Conservation (phyloP, 2,113 vertebrate species). For the Casuarius casuarius region DNA sequence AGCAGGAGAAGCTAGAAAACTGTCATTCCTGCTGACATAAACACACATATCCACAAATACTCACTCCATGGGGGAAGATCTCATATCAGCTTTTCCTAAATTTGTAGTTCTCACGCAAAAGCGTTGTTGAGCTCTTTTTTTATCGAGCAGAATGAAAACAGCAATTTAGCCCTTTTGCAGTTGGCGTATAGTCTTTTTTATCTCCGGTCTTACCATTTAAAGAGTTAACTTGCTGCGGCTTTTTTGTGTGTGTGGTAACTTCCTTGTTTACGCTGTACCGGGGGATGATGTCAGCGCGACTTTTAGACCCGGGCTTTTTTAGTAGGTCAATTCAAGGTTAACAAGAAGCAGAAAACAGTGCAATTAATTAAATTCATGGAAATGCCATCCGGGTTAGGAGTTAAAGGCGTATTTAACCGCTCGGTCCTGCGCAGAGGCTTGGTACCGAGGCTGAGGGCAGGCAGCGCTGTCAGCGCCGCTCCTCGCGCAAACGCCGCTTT, state of each 20-base stretch:
- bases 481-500: background rate
- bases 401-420: background rate
- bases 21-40: fast-evolving
- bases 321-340: background rate
- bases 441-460: background rate
- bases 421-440: background rate
- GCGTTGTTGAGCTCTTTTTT: background rate
- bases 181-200: background rate
- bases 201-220: fast-evolving
- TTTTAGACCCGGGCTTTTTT: background rate
- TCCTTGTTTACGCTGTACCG: background rate
- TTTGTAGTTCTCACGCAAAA: background rate
- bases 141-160: background rate
- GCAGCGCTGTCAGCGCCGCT: no score
- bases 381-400: no score
- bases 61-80: background rate
- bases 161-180: background rate
- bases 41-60: background rate
- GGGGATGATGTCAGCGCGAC: background rate
- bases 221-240: background rate
- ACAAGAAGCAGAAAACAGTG: background rate
- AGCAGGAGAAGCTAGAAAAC: background rate
- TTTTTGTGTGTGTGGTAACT: background rate
- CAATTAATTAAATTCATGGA: background rate
- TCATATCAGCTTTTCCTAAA: background rate